These are phyloP conservation scores for Drosophila baimaii DNA, from an alignment of 1,140 invertebrate genomes.

Conservation along the genomic window DNA sequence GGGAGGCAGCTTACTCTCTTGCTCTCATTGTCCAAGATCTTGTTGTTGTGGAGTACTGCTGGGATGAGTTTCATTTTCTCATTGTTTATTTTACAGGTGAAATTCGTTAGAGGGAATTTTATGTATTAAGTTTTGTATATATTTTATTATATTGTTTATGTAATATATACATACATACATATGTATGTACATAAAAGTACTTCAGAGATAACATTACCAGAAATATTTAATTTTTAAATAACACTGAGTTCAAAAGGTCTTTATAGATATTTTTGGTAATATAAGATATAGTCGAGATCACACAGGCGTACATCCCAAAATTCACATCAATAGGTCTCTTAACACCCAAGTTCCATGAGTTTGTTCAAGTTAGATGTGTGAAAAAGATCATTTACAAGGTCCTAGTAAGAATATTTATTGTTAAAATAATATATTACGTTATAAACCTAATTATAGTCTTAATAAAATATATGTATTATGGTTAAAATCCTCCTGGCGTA, in stretches of 20 bases:
- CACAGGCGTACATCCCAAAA: background rate
- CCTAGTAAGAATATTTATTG: background rate
- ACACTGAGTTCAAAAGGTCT: background rate
- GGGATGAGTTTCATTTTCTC: constrained; percentile 80
- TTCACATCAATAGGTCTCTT: background rate
- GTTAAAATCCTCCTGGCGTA: background rate
- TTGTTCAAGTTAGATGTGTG: background rate
- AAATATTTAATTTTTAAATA: background rate
- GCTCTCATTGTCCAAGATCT: constrained; percentile 27
- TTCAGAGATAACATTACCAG: background rate
- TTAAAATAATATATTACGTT: no score
- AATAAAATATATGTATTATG: no score
- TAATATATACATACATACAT: no score
- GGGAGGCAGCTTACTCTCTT: constrained; percentile 49
- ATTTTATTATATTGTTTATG: no score
- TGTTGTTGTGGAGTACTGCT: constrained; percentile 56
- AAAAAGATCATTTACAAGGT: background rate
- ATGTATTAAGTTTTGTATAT: background rate
- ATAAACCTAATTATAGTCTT: no score
- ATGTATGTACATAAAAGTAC: no score
- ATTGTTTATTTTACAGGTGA: constrained; percentile 55
- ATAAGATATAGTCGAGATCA: background rate
- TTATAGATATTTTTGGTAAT: background rate
- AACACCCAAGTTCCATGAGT: background rate
- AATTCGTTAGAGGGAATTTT: background rate